phyloP scores from a whole-genome alignment of 23 tunicate species.

The Trididemnum clinides region DNA sequence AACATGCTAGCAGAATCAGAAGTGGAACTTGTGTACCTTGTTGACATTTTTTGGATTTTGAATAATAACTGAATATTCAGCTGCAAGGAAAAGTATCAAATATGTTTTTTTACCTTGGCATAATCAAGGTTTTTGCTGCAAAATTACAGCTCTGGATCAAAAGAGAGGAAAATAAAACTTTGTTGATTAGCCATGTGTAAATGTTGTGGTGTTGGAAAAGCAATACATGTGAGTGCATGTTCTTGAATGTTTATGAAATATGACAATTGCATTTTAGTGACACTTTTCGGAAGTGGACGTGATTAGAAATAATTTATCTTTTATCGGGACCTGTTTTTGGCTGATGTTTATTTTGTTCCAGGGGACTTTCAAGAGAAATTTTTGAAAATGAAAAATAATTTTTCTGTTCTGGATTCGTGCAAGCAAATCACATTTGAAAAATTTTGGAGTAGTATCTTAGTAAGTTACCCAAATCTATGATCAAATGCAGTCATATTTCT shows the following conservation, averaged over 20 bases:
- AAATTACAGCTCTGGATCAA: constrained; percentile 11
- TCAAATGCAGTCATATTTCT: constrained; percentile 5
- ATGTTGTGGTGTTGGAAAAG: not conserved
- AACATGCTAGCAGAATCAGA: not conserved
- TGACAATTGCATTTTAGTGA: not conserved
- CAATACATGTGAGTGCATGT: not conserved
- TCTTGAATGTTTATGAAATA: not conserved
- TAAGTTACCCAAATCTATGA: not conserved
- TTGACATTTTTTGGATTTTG: not conserved
- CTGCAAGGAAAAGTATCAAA: not conserved
- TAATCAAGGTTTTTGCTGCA: not conserved
- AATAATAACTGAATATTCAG: not conserved
- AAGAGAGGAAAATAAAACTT: not conserved
- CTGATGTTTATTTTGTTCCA: not conserved
- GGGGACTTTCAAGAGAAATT: constrained; percentile 15
- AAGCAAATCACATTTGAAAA: constrained; percentile 22
- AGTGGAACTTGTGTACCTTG: not conserved
- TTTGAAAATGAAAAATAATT: constrained; percentile 3
- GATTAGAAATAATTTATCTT: not conserved
- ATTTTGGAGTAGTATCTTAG: constrained; percentile 1
- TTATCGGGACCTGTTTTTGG: not conserved
- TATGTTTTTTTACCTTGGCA: not conserved
- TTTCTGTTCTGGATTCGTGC: not conserved
- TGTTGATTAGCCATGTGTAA: not conserved
- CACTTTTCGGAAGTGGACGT: constrained; percentile 7